Percentiles rank a stretch among this genome's conserved stretches.
These are phyloP conservation scores for Cheilosia vernalis DNA, from an alignment of 2,888 invertebrate genomes.

Conservation along the genomic window DNA sequence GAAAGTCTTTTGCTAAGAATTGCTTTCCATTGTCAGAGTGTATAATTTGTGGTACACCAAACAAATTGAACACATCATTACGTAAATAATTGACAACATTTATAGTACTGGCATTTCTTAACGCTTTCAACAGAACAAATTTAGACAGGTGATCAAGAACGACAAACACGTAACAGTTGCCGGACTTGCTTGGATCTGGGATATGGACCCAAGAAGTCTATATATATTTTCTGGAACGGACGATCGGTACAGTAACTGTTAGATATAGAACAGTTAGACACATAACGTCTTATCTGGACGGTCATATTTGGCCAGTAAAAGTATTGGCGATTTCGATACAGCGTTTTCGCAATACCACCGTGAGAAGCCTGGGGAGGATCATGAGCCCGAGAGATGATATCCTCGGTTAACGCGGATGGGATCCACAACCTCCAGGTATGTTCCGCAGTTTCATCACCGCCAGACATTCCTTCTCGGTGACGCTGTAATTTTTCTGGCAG, in stretches of 20 bases:
- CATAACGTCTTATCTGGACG: not conserved
- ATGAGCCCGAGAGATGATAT: not conserved
- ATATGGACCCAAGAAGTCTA: too few relatives aligned
- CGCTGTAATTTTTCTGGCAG: too few relatives aligned
- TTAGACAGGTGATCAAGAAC: not conserved
- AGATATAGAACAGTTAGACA: not conserved
- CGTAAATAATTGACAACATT: not conserved
- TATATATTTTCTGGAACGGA: not conserved
- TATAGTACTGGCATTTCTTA: not conserved
- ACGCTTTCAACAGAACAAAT: not conserved
- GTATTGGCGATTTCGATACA: not conserved
- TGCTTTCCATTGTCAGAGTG: not conserved
- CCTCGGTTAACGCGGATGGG: too few relatives aligned
- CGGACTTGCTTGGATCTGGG: not conserved
- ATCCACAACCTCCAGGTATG: too few relatives aligned
- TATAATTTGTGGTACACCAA: not conserved
- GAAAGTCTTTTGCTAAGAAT: not conserved
- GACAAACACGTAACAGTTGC: not conserved
- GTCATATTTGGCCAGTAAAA: not conserved
- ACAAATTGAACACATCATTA: too few relatives aligned
- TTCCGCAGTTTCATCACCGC: too few relatives aligned
- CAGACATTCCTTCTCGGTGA: too few relatives aligned
- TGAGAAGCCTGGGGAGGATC: not conserved
- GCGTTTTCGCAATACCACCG: not conserved
- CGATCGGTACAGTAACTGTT: not conserved